Base-by-base conservation (phyloP, 1,140 invertebrate species). In the Aphaenogaster floridana region DNA sequence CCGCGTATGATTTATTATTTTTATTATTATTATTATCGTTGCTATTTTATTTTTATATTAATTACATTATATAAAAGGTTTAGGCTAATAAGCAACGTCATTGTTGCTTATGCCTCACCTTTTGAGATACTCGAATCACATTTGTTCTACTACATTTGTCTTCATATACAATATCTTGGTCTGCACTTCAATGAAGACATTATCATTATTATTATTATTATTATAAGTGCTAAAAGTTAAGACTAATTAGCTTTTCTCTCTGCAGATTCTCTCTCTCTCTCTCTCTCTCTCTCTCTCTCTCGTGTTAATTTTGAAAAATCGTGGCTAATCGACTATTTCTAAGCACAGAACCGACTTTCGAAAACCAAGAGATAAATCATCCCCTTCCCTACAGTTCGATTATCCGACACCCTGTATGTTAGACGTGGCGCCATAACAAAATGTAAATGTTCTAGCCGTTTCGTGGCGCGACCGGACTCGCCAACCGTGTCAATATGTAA, bases 401-500 rank as follows among this genome's bases (percentile, higher is more conserved):
- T 68, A 80, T 66, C 11, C 17, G 34, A 36, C 34, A 80, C n/a
- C 34, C 11, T 52, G 11, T 21, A 36, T 13, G 13, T 80, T 80
- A 80, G 48, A 69, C 11, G 15, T n/a, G 17, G 63, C 36, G 48
- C 34, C 66, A 45, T 39, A 61, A 79, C 61, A 34, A 54, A 69
- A 54, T 69, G 36, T 72, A 72, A 59, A 81, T 28, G 28, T 28
- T 71, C 78, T 59, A 50, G 59, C n/a, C n/a, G 59, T 64, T 79
- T 61, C 59, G 11, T 48, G 39, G 78, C 63, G 63, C 45, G 8
- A 15, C 34, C 48, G 63, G 21, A 39, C 66, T 71, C 79, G 39
- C 57, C 80, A 45, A 84, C 45, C 80, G 69, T 83, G 68, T 83
- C 80, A 83, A 83, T 74, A 74, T 83, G 11, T 83, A 83, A 83